These are phyloP conservation scores for Latheticus oryzae DNA, from an alignment of 2,888 invertebrate species.

Conservation along the genomic window DNA sequence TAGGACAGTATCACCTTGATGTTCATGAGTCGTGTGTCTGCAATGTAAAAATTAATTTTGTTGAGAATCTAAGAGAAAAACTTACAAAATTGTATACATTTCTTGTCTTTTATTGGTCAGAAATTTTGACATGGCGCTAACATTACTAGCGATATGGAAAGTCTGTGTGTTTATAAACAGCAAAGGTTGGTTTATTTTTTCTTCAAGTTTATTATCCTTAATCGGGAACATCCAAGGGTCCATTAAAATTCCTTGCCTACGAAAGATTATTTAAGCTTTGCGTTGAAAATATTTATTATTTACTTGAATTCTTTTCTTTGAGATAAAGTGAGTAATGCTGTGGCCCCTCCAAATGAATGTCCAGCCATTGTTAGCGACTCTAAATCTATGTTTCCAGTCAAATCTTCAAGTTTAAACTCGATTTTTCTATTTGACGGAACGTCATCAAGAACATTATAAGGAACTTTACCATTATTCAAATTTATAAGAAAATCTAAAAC, in stretches of 20 bases:
- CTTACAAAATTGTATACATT: constrained; percentile 66
- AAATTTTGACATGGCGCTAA: constrained; percentile 66
- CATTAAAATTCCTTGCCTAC: constrained; percentile 67
- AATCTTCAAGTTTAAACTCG: constrained; percentile 58
- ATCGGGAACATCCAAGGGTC: constrained; percentile 75
- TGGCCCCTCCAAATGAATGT: constrained; percentile 76
- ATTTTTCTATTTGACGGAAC: constrained; percentile 47
- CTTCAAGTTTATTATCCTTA: constrained; percentile 63
- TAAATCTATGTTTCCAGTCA: constrained; percentile 65
- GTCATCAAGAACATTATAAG: constrained; percentile 66
- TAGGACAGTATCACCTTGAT: constrained; percentile 65
- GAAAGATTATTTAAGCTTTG: not conserved
- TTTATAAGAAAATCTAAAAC: constrained; percentile 66
- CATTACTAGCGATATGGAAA: constrained; percentile 69
- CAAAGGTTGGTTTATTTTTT: constrained; percentile 66
- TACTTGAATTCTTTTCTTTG: constrained; percentile 69
- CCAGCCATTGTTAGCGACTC: constrained; percentile 68
- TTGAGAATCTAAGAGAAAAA: constrained; percentile 37
- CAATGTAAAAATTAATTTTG: constrained; percentile 4
- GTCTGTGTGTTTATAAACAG: constrained; percentile 71
- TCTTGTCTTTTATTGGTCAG: constrained; percentile 53
- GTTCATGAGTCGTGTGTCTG: constrained; percentile 67
- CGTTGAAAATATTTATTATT: too few species aligned
- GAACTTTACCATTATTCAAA: constrained; percentile 66
- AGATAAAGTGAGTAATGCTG: constrained; percentile 69